Base-by-base conservation (phyloP, 2,888 invertebrate genomes). In the Hypolimnas misippus region DNA sequence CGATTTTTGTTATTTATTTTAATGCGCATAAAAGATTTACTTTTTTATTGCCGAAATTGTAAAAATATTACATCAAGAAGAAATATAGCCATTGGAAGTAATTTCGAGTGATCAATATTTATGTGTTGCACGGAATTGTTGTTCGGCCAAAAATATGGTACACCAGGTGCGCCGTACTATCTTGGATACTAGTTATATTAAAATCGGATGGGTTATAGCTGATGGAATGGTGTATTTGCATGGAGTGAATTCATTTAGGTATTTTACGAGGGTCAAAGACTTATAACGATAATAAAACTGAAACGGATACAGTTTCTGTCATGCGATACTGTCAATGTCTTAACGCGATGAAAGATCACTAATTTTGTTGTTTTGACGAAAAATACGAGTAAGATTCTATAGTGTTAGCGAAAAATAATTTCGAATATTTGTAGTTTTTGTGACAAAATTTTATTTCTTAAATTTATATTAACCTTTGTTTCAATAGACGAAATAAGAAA, bases 251-350 rank as follows among this genome's bases (percentile, higher is more conserved):
- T 54, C 57, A 57, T 61, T 62, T 56, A 44, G 51, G 51, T 19
- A 6, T 55, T 55, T 64, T 57, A 64, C 49, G 55, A 60, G 46
- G 60, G 58, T 64, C 60, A 64, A 60, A 64, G 64, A 64, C 59
- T 52, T 55, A 40, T 49, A 38, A 21, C 35, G 29, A 38, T 57
- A 51, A 51, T 57, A 62, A 57, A 62, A 12, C 29, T 35, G 29
- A 19, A 29, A 21, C 57, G 25, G 44, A 31, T 52, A 25, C 52
- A 25, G 40, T 52, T 29, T 56, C 16, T 35, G 51, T 31, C 38
- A 50, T 54, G 54, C 25, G 10, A 53, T 35, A 44, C 16, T 46
- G 35, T 31, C 44, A 53, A 53, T 59, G 35, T 12, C 52, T 52
- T 31, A 31, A 35, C 3, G 44, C 29, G 40, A 58, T n/a, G 21